phyloP scores from a whole-genome alignment of 2,888 invertebrate species.

The Drosophila algonquin region DNA sequence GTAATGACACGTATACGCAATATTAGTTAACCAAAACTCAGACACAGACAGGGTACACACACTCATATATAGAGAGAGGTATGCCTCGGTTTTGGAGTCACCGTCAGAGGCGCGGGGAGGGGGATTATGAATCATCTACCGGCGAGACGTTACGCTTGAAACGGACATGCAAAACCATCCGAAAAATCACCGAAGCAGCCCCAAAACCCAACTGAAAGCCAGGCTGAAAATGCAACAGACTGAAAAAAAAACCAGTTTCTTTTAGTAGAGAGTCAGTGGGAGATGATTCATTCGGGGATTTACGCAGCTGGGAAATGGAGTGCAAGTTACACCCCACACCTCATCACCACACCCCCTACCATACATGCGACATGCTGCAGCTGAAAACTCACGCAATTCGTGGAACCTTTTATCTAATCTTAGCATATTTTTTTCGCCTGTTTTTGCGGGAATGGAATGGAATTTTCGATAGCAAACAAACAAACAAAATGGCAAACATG shows the following conservation, averaged over 20 bases:
- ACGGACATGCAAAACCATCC: constrained; percentile 41
- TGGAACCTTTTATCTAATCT: constrained; percentile 62
- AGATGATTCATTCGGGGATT: constrained; percentile 38
- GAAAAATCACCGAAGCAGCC: constrained; percentile 31
- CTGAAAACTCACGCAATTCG: constrained; percentile 35
- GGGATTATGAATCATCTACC: constrained; percentile 53
- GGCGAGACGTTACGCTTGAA: constrained; percentile 56
- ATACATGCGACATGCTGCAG: background rate
- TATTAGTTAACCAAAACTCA: constrained; percentile 35
- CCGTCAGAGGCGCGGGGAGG: constrained; percentile 9
- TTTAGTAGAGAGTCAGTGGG: constrained; percentile 36
- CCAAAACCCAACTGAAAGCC: constrained; percentile 10
- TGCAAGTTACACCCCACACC: constrained; percentile 1
- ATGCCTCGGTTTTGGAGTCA: constrained; percentile 31
- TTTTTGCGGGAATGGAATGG: constrained; percentile 36
- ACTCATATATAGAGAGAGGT: constrained; percentile 25
- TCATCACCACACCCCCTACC: too few species aligned
- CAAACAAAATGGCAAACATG: constrained; percentile 4
- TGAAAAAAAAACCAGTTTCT: constrained; percentile 58
- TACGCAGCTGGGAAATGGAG: constrained; percentile 9
- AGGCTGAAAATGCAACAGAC: constrained; percentile 32
- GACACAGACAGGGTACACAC: constrained; percentile 6
- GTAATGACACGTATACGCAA: constrained; percentile 70
- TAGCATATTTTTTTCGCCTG: constrained; percentile 19
- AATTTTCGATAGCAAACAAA: constrained; percentile 57